Evolutionary conservation across 2,797 vertebrate genomes (phyloP).

Genomic region (Gila robusta): DNA sequence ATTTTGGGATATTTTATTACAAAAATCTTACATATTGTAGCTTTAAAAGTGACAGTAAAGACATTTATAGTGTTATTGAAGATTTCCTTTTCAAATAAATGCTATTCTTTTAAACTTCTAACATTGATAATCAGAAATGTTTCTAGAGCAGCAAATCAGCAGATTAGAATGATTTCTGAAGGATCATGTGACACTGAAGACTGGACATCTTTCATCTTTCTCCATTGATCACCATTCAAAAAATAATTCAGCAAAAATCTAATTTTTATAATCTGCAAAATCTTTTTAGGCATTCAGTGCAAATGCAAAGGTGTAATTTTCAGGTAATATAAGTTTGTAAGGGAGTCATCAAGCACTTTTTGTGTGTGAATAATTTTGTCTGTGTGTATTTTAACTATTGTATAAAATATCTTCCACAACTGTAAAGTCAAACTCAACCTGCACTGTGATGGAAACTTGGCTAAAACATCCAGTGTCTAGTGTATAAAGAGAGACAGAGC

Average conservation of each 20-base stretch:
- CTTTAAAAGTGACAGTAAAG: neutral
- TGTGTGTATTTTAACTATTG: neutral
- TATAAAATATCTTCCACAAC: neutral
- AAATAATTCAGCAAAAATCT: neutral
- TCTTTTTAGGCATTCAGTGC: neutral
- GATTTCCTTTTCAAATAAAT: no score
- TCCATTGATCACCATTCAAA: neutral
- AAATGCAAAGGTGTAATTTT: neutral
- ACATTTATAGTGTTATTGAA: neutral
- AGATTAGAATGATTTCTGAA: neutral
- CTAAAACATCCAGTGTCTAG: neutral
- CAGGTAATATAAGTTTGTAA: neutral
- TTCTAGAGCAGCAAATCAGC: neutral
- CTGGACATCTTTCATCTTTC: neutral
- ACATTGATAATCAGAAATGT: neutral
- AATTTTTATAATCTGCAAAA: neutral
- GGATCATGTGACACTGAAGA: no score
- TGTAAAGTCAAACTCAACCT: neutral
- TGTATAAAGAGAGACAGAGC: constrained; percentile 29
- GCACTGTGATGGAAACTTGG: constrained; percentile 11
- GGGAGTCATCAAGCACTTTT: neutral
- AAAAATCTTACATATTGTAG: no score
- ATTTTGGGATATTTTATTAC: no score
- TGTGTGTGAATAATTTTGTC: neutral
- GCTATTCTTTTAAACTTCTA: neutral